Base-by-base conservation (phyloP, 37 sponge, comb jelly and placozoan species). In the Diacarnus erythraeanus region DNA sequence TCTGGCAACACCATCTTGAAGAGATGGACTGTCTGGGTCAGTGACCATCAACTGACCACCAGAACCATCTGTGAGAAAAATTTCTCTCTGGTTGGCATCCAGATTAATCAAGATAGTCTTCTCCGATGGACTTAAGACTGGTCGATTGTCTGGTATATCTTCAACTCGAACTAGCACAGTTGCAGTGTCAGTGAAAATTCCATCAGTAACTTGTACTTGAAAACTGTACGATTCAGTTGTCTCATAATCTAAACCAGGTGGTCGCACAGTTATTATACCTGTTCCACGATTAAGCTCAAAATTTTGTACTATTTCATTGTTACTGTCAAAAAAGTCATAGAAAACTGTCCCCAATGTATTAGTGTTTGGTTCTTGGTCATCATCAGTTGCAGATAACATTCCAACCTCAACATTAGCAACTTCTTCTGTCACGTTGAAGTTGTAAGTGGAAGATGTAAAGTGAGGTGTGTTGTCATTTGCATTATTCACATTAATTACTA, bases 111-210 rank as follows among this genome's bases (percentile, higher is more conserved):
- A 12, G 34, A 75, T 69, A 18, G 41, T 39, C 27, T 71, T 71
- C 5, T 26, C 42, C n/a, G 59, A 33, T 25, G 83, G 83, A 29
- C 33, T 59, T 54, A 90, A 61, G 21, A 72, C 76, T 38, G 93
- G 93, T 54, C 80, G 77, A 21, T 84, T 71, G 42, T 88, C 93
- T 71, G 81, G 69, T 4, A 88, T 74, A 39, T 92, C 80, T 0
- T 31, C 72, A 17, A 92, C 75, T 15, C 2, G 64, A 9, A 92
- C 69, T 0, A 12, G 59, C 0, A 92, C 89, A 20, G 44, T 37
- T 0, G 82, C 85, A 35, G 69, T 65, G 39, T 20, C 77, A 54
- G 51, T 23, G 9, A 23, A 34, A 9, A 25, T 22, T 40, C 84
- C 72, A 44, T 84, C 84, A 5, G 60, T 38, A 3, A 69, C 84